phyloP scores from a whole-genome alignment of 2,888 invertebrate species.

The Dryobota labecula region DNA sequence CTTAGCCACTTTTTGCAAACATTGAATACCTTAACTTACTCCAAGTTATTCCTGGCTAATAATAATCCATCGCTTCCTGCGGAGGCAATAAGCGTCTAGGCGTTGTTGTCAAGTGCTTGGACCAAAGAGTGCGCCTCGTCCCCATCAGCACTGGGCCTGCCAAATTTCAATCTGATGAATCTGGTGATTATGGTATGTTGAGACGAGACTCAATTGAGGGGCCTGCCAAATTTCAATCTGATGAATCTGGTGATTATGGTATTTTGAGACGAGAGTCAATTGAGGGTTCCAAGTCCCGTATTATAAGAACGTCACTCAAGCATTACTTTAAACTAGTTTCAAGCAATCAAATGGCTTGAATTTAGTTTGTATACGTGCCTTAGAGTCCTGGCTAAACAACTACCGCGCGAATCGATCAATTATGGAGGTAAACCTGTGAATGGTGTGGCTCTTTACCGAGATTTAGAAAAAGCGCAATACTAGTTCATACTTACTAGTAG shows the following conservation, averaged over 20 bases:
- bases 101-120: slow-evolving; percentile 53
- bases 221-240: slow-evolving; percentile 54
- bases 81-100: slow-evolving; percentile 57
- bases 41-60: slow-evolving; percentile 38
- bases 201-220: neutral
- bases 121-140: slow-evolving; percentile 53
- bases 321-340: too few species aligned
- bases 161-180: slow-evolving; percentile 57
- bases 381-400: neutral
- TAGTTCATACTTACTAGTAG: too few species aligned
- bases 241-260: slow-evolving; percentile 49
- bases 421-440: neutral
- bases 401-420: neutral
- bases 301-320: too few species aligned
- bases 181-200: slow-evolving; percentile 39
- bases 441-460: neutral
- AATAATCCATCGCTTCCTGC: slow-evolving; percentile 51
- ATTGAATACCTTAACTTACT: slow-evolving; percentile 48
- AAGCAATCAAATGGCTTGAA: too few species aligned
- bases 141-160: slow-evolving; percentile 55
- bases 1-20: slow-evolving; percentile 9
- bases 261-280: neutral
- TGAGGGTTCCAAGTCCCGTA: too few species aligned
- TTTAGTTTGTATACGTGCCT: too few species aligned
- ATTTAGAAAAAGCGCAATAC: neutral